Percentiles rank a stretch among this genome's conserved stretches.
phyloP scores from a whole-genome alignment of 2,888 invertebrate genomes.

The Meganola albula region DNA sequence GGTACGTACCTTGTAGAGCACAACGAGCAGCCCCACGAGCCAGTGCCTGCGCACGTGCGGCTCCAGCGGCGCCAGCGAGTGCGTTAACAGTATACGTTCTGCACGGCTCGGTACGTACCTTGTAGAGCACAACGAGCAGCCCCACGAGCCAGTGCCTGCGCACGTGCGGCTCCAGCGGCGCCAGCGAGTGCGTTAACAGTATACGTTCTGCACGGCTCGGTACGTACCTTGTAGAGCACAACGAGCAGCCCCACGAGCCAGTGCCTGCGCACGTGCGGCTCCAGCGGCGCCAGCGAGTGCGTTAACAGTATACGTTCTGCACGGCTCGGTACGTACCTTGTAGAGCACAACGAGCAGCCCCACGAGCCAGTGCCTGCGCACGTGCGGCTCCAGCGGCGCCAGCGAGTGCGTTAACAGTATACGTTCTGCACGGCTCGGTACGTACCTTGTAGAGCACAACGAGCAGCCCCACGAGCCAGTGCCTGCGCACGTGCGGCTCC shows the following conservation, averaged over 20 bases:
- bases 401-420: constrained; percentile 93
- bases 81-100: too few species aligned
- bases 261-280: constrained; percentile 90
- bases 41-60: constrained; percentile 92
- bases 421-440: too few species aligned
- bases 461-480: constrained; percentile 95
- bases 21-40: constrained; percentile 94
- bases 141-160: constrained; percentile 96
- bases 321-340: constrained; percentile 88
- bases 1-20: constrained; percentile 92
- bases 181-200: constrained; percentile 92
- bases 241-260: constrained; percentile 97
- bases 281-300: constrained; percentile 94
- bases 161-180: constrained; percentile 91
- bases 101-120: constrained; percentile 86
- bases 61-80: constrained; percentile 94
- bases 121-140: constrained; percentile 94
- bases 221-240: constrained; percentile 92
- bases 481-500: constrained; percentile 90
- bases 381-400: constrained; percentile 91
- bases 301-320: too few species aligned
- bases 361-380: constrained; percentile 94
- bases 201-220: too few species aligned
- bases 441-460: constrained; percentile 96
- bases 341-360: constrained; percentile 95